Conservation (phyloP, 2,888 invertebrate species). For the Stenolophus ochropezus region DNA sequence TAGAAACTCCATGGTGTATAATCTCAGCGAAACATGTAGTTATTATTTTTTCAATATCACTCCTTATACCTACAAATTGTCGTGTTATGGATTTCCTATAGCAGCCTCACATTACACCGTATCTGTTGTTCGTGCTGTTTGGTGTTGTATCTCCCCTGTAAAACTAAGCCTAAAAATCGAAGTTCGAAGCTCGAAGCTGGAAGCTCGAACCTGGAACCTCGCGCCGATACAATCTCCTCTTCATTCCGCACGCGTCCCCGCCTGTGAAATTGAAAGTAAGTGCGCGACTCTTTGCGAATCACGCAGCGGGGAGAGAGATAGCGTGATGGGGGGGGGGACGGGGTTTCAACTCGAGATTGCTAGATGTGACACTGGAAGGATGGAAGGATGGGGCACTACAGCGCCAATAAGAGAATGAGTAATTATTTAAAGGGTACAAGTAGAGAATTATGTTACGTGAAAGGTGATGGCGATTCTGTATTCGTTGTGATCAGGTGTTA, state of each 20-base stretch:
- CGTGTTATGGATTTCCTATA: not conserved
- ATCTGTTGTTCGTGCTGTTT: not conserved
- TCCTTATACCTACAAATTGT: not conserved
- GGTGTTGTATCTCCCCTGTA: not conserved
- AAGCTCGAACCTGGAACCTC: not conserved
- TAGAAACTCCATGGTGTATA: too few relatives aligned
- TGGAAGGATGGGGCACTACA: too few relatives aligned
- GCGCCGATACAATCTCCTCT: not conserved
- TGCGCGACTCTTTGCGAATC: constrained; percentile 15
- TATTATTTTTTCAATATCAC: not conserved
- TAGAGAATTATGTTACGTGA: too few relatives aligned
- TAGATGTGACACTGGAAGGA: constrained; percentile 51
- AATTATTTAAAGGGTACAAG: too few relatives aligned
- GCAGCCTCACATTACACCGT: not conserved
- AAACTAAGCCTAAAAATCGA: constrained; percentile 29
- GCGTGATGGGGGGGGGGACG: not conserved
- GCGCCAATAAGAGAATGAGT: too few relatives aligned
- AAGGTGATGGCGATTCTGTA: too few relatives aligned
- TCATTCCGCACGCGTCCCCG: constrained; percentile 22
- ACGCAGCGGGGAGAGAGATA: not conserved
- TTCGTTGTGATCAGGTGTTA: too few relatives aligned
- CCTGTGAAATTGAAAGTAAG: constrained; percentile 49
- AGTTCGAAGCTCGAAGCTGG: too few relatives aligned
- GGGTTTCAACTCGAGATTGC: constrained; percentile 33
- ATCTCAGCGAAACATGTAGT: too few relatives aligned